Evolutionary conservation across 2,888 invertebrate genomes (phyloP).

Genomic region (Lasioglossum vierecki): DNA sequence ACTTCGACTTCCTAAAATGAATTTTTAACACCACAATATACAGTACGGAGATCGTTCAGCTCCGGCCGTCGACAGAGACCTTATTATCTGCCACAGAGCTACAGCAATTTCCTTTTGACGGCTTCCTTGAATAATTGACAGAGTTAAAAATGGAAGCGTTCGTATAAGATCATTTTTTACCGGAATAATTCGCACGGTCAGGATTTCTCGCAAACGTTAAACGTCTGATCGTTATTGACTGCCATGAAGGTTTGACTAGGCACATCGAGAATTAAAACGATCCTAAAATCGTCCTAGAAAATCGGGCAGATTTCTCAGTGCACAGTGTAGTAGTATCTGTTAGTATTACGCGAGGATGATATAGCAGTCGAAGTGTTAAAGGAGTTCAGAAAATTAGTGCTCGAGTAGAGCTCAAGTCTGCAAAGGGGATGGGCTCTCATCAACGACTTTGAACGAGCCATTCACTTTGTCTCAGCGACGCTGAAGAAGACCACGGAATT

Average conservation of each 20-base stretch:
- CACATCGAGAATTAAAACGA: neutral
- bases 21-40: too few species aligned
- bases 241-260: neutral
- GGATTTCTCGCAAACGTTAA: neutral
- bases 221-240: neutral
- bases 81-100: neutral
- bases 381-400: constrained; percentile 5
- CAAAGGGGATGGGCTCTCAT: constrained; percentile 6
- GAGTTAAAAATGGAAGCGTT: neutral
- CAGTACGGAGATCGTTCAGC: neutral
- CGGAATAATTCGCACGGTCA: neutral
- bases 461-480: neutral
- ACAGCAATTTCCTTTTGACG: neutral
- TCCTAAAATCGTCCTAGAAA: neutral
- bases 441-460: neutral
- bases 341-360: neutral
- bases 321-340: neutral
- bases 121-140: neutral
- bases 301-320: neutral
- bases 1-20: neutral
- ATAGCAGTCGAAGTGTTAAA: neutral
- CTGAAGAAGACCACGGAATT: constrained; percentile 11
- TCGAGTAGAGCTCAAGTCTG: neutral
- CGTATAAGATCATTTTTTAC: neutral
- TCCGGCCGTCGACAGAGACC: neutral